Evolutionary conservation across 2,888 invertebrate species (phyloP).

Genomic region (Eulithis prunata): DNA sequence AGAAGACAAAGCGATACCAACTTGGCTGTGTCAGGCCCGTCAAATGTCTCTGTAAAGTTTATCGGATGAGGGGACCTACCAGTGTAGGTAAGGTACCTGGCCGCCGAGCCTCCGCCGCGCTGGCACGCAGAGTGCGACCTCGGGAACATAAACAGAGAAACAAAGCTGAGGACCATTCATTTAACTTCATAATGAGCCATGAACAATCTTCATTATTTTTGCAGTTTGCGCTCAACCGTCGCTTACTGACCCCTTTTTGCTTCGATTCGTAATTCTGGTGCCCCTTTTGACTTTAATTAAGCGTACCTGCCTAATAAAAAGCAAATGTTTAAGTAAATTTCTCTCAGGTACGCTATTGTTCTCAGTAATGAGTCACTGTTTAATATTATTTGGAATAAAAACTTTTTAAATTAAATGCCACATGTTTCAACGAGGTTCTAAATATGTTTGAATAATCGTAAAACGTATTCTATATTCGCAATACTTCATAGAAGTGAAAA

Average conservation of each 20-base stretch:
- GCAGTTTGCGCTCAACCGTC: constrained; percentile 66
- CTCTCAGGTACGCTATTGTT: constrained; percentile 69
- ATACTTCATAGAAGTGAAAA: no score
- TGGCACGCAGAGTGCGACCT: constrained; percentile 25
- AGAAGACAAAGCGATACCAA: no score
- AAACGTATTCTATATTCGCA: no score
- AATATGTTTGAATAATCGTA: no score
- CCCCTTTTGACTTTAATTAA: constrained; percentile 71
- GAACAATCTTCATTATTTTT: constrained; percentile 77
- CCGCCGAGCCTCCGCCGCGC: neutral
- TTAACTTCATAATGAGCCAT: constrained; percentile 79
- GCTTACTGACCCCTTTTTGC: constrained; percentile 68
- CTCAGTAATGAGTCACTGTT: constrained; percentile 64
- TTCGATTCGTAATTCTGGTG: constrained; percentile 67
- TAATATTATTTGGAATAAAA: constrained; percentile 44
- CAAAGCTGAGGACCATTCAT: constrained; percentile 68
- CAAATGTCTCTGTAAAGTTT: no score
- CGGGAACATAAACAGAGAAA: constrained; percentile 58
- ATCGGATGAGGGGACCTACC: neutral
- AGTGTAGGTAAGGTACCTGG: neutral
- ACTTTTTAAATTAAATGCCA: constrained; percentile 29
- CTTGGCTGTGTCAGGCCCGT: no score
- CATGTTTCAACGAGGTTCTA: no score
- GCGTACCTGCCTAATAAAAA: constrained; percentile 64
- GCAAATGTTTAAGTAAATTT: constrained; percentile 72